Percentiles rank a stretch among this genome's conserved stretches.
Conservation (phyloP, 1,140 invertebrate species). For the Centruroides sculpturatus region DNA sequence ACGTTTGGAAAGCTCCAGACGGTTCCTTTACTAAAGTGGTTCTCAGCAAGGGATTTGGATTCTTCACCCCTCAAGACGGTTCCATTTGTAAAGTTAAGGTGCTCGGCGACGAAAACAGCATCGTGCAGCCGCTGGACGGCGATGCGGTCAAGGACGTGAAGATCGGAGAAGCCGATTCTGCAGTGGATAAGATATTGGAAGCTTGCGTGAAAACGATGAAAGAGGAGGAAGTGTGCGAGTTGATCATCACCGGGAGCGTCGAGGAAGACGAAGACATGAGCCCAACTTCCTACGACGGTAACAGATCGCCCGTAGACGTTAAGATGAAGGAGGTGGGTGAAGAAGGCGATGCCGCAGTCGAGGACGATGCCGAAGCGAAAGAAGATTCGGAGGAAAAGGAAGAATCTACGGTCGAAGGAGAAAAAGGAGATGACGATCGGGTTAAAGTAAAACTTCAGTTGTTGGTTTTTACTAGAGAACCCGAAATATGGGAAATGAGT, state of each 20-base stretch:
- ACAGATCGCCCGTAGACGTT: background rate
- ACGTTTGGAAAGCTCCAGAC: background rate
- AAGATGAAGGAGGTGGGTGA: background rate
- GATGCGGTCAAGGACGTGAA: slow-evolving; percentile 1
- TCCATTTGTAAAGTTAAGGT: slow-evolving; percentile 12
- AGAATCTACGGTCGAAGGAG: background rate
- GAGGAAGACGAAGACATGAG: background rate
- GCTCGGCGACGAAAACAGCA: slow-evolving; percentile 1
- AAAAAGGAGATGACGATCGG: background rate
- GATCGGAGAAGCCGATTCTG: slow-evolving; percentile 9
- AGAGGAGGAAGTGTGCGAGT: slow-evolving; percentile 8
- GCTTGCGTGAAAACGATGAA: slow-evolving; percentile 12
- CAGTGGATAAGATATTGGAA: slow-evolving; percentile 5
- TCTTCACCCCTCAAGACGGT: slow-evolving; percentile 10
- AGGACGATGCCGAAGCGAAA: background rate
- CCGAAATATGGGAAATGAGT: slow-evolving; percentile 18
- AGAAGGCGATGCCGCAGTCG: background rate
- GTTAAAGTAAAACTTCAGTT: slow-evolving; percentile 1
- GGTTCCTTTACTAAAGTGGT: slow-evolving; percentile 6
- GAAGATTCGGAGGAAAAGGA: background rate
- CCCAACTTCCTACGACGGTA: background rate
- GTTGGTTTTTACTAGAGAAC: slow-evolving; percentile 10
- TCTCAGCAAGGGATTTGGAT: slow-evolving; percentile 9
- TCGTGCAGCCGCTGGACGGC: slow-evolving; percentile 2
- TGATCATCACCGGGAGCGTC: background rate